Conservation (phyloP, 2,888 invertebrate species). For the Drosophila merina region DNA sequence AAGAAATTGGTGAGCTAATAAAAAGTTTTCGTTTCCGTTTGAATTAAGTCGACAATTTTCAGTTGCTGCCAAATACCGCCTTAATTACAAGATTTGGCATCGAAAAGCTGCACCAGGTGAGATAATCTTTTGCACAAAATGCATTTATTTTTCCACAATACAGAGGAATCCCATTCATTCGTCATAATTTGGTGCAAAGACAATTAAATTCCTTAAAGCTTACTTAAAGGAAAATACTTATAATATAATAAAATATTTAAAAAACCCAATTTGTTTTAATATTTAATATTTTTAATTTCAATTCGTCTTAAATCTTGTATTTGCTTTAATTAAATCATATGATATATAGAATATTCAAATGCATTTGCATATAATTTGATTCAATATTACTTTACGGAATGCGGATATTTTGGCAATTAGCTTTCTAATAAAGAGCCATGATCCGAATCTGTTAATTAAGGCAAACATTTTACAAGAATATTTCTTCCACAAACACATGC, state of each 20-base stretch:
- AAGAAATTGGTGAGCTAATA: constrained; percentile 52
- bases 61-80: constrained; percentile 38
- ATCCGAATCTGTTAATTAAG: constrained; percentile 47
- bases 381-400: constrained; percentile 13
- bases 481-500: constrained; percentile 27
- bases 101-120: constrained; percentile 1
- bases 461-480: constrained; percentile 31
- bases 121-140: neutral
- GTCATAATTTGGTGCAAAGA: too few relatives aligned
- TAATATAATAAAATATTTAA: too few relatives aligned
- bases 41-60: constrained; percentile 42
- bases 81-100: constrained; percentile 36
- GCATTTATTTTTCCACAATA: neutral
- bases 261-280: too few relatives aligned
- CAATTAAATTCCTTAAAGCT: too few relatives aligned
- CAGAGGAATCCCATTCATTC: too few relatives aligned
- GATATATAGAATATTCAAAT: neutral
- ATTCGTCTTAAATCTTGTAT: neutral
- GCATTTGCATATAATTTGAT: constrained; percentile 3
- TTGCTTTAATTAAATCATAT: too few relatives aligned
- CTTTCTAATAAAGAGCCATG: constrained; percentile 32
- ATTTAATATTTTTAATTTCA: too few relatives aligned
- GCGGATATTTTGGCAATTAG: constrained; percentile 26
- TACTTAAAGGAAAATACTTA: too few relatives aligned
- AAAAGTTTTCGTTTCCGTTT: constrained; percentile 48